phyloP scores from a whole-genome alignment of 92 coral and sea anemone genomes.

The Micromussa lordhowensis region DNA sequence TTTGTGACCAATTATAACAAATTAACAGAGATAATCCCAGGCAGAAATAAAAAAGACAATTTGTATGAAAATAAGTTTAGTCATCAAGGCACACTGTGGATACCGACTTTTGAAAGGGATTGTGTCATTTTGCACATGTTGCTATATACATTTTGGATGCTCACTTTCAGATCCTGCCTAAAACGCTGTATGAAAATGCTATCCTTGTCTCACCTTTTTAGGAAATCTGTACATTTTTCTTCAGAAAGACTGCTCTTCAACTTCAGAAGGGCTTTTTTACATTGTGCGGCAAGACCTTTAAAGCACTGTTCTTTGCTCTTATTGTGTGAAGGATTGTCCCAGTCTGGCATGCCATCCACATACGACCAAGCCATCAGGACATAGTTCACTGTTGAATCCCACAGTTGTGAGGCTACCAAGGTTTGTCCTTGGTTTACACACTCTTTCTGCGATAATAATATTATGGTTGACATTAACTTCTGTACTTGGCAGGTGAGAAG shows the following conservation, averaged over 20 bases:
- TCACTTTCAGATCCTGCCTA: no score
- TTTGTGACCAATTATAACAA: background rate
- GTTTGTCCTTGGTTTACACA: slow-evolving; percentile 75
- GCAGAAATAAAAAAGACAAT: background rate
- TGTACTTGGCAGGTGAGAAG: background rate
- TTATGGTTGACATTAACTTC: background rate
- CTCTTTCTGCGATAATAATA: slow-evolving; percentile 65
- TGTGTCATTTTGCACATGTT: no score
- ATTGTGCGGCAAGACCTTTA: slow-evolving; percentile 77
- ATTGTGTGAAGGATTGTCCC: slow-evolving; percentile 89
- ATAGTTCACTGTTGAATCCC: slow-evolving; percentile 72
- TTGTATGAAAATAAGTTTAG: background rate
- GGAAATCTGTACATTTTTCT: slow-evolving; percentile 51
- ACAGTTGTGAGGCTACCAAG: slow-evolving; percentile 54
- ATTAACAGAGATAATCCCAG: background rate
- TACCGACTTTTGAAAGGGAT: no score
- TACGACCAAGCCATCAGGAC: slow-evolving; percentile 80
- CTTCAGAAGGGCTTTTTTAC: slow-evolving; percentile 67
- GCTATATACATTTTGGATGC: no score
- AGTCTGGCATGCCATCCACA: slow-evolving; percentile 78
- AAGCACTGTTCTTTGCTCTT: slow-evolving; percentile 78
- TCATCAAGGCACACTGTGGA: no score
- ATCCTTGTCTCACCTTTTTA: slow-evolving; percentile 29
- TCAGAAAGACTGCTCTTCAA: slow-evolving; percentile 51
- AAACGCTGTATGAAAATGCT: background rate